Percentiles rank a stretch among this genome's conserved stretches.
Evolutionary conservation across 2,797 vertebrate genomes (phyloP).

Genomic region (Salmo trutta): DNA sequence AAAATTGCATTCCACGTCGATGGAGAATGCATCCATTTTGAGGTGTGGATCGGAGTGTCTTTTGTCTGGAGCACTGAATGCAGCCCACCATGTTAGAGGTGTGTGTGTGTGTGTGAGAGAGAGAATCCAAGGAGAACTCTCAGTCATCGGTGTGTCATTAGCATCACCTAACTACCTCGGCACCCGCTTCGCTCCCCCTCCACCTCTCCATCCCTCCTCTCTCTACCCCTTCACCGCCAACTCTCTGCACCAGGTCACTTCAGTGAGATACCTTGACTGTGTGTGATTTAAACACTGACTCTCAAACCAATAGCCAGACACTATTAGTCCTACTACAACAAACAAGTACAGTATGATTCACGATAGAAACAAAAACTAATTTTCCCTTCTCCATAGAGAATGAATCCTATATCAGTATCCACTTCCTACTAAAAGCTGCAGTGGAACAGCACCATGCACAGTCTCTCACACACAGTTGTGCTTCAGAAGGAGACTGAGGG

Average conservation of each 20-base stretch:
- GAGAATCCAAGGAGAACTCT: conserved; percentile 58
- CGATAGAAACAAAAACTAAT: background rate
- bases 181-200: conserved; percentile 3
- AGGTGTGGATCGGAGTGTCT: conserved; percentile 47
- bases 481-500: too few relatives aligned
- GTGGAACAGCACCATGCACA: background rate
- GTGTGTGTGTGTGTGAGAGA: conserved; percentile 20
- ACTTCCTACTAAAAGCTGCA: background rate
- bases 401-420: background rate
- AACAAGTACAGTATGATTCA: background rate
- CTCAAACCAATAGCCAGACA: background rate
- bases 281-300: background rate
- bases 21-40: conserved; percentile 53
- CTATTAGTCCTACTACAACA: background rate
- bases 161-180: conserved; percentile 30
- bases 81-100: conserved; percentile 15
- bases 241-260: background rate
- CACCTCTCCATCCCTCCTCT: background rate
- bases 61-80: conserved; percentile 62
- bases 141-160: conserved; percentile 53
- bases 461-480: too few relatives aligned
- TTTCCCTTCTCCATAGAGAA: background rate
- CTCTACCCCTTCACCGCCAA: too few relatives aligned
- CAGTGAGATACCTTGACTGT: background rate
- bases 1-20: conserved; percentile 3